Evolutionary conservation across 2,888 invertebrate species (phyloP).

Genomic region (Melanargia galathea): DNA sequence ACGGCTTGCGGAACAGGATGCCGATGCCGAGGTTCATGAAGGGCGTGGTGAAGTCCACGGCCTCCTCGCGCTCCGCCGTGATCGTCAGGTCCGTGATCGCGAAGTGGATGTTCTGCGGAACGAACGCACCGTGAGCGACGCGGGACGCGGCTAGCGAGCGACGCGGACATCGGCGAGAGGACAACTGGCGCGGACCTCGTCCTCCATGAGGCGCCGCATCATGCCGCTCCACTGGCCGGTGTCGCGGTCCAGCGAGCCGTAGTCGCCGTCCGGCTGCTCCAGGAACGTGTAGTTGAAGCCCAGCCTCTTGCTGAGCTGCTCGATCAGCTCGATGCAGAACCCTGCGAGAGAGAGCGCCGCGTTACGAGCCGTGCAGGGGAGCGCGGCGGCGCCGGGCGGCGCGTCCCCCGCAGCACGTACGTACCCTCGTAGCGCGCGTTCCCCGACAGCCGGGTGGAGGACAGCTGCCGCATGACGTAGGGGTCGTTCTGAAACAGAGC

Average conservation of each 20-base stretch:
- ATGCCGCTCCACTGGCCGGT: conserved; percentile 87
- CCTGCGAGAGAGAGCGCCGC: conserved; percentile 79
- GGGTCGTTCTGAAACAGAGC: conserved; percentile 87
- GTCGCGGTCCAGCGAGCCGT: conserved; percentile 84
- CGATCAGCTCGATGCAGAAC: conserved; percentile 93
- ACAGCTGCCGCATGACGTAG: conserved; percentile 92
- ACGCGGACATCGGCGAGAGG: conserved; percentile 62
- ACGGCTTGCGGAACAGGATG: conserved; percentile 93
- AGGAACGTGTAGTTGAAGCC: conserved; percentile 92
- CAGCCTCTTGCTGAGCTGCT: conserved; percentile 86
- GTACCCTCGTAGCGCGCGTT: conserved; percentile 91
- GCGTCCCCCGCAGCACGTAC: too few species aligned
- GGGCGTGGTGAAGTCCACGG: conserved; percentile 97
- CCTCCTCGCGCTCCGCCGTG: conserved; percentile 93
- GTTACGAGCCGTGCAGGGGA: background rate
- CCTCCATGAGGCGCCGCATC: conserved; percentile 85
- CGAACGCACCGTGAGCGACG: too few species aligned
- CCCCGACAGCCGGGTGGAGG: conserved; percentile 84
- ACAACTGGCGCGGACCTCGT: conserved; percentile 65
- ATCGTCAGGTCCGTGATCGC: conserved; percentile 96
- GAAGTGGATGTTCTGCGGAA: conserved; percentile 88
- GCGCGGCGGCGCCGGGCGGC: background rate
- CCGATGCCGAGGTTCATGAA: conserved; percentile 97
- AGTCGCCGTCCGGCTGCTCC: conserved; percentile 86
- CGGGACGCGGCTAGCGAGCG: background rate